A percentile compares a stretch with the other conserved stretches of the same genome.
Evolutionary conservation across 2,888 invertebrate species (phyloP).

Genomic region (Liposcelis brunnea): DNA sequence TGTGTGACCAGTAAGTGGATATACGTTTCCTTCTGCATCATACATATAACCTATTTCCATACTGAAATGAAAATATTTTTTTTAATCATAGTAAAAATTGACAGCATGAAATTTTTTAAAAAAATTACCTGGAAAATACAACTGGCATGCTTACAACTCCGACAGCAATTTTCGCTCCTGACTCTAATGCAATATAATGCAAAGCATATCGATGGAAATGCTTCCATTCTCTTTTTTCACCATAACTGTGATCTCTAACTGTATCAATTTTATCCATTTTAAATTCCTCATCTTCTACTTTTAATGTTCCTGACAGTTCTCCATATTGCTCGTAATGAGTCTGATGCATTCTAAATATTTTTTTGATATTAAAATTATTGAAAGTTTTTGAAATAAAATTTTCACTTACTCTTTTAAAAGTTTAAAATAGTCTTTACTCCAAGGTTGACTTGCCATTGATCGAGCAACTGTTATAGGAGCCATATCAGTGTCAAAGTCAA

Average conservation of each 20-base stretch:
- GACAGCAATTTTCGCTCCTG: slow-evolving; percentile 48
- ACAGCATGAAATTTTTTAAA: slow-evolving; percentile 10
- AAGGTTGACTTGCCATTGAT: slow-evolving; percentile 47
- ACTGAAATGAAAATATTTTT: slow-evolving; percentile 24
- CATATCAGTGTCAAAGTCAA: slow-evolving; percentile 51
- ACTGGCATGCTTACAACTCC: slow-evolving; percentile 47
- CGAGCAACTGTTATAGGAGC: slow-evolving; percentile 39
- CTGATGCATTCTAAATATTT: slow-evolving; percentile 41
- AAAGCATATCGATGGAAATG: slow-evolving; percentile 49
- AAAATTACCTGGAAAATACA: slow-evolving; percentile 35
- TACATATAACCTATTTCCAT: slow-evolving; percentile 44
- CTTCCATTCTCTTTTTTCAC: slow-evolving; percentile 46
- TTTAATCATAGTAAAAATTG: slow-evolving; percentile 4
- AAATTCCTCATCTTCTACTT: slow-evolving; percentile 32
- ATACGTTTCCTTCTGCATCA: slow-evolving; percentile 25
- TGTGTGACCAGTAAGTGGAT: slow-evolving; percentile 30
- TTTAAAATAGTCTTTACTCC: slow-evolving; percentile 47
- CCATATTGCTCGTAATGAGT: slow-evolving; percentile 65
- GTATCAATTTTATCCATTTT: slow-evolving; percentile 37
- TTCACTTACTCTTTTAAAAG: slow-evolving; percentile 37
- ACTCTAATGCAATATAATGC: slow-evolving; percentile 48
- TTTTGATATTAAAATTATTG: neutral
- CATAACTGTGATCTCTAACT: slow-evolving; percentile 52
- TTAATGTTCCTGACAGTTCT: slow-evolving; percentile 34
- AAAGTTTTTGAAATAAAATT: slow-evolving; percentile 5